Conservation (phyloP, 2,888 invertebrate genomes). For the Zygaena filipendulae region DNA sequence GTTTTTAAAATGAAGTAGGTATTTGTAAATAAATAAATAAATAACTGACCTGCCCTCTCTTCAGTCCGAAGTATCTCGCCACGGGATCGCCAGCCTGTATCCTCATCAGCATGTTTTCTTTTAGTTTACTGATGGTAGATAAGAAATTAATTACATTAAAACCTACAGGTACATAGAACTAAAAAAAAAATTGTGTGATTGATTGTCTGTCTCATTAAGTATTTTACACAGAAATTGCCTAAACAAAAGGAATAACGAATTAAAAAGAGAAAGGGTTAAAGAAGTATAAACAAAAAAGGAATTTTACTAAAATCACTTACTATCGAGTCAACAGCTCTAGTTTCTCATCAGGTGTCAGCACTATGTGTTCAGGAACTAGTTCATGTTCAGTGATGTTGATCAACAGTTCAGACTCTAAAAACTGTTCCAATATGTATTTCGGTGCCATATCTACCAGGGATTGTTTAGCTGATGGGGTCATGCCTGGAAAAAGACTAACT, state of each 20-base stretch:
- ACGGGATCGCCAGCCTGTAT: constrained; percentile 99
- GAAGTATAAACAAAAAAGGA: too few species aligned
- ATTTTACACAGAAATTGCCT: too few species aligned
- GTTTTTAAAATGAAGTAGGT: too few species aligned
- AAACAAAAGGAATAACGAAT: too few species aligned
- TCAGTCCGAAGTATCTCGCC: constrained; percentile 97
- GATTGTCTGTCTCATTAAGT: too few species aligned
- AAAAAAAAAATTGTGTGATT: too few species aligned
- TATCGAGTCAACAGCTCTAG: constrained; percentile 94
- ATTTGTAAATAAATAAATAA: too few species aligned
- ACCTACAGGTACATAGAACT: too few species aligned
- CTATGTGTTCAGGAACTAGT: constrained; percentile 98
- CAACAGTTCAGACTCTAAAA: constrained; percentile 92
- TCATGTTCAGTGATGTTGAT: constrained; percentile 99
- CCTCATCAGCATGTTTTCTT: constrained; percentile 98
- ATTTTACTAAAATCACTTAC: too few species aligned
- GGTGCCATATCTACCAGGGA: constrained; percentile 98
- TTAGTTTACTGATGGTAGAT: constrained; percentile 79
- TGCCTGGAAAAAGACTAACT: constrained; percentile 73
- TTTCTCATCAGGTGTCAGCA: constrained; percentile 98
- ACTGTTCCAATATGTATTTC: constrained; percentile 97
- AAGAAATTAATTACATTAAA: too few species aligned
- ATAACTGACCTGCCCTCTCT: constrained; percentile 88
- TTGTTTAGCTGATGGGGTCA: constrained; percentile 99
- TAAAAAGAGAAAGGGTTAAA: too few species aligned